A percentile compares a stretch with the other conserved stretches of the same genome.
These are phyloP conservation scores for Gonioctena quinquepunctata DNA, from an alignment of 1,140 invertebrate species.

Conservation along the genomic window DNA sequence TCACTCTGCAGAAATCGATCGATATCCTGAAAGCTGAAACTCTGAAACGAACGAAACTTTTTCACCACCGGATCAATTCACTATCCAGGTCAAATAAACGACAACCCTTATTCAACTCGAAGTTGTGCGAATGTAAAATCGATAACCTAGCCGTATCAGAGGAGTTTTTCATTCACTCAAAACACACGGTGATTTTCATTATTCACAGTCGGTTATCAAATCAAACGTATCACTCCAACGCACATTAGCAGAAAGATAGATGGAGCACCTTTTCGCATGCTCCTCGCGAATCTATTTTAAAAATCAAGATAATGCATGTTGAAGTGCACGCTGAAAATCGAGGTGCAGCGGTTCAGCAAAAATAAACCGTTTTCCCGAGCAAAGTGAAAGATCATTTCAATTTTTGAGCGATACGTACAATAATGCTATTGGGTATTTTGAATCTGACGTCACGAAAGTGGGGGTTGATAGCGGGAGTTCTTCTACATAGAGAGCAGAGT, in stretches of 20 bases:
- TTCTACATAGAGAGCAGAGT: conserved; percentile 39
- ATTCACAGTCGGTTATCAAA: neutral
- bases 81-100: neutral
- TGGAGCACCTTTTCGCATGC: neutral
- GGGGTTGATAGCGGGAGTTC: conserved; percentile 42
- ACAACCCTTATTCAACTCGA: neutral
- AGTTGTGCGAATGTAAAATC: neutral
- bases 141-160: neutral
- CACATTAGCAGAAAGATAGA: neutral
- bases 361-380: conserved; percentile 5
- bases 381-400: conserved; percentile 9
- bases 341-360: neutral
- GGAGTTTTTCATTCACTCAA: neutral
- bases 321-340: neutral
- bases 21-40: neutral
- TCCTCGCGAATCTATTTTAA: neutral
- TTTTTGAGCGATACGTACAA: conserved; percentile 32
- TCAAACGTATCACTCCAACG: neutral
- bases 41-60: neutral
- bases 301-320: neutral
- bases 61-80: neutral
- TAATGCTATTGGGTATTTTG: conserved; percentile 42
- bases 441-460: conserved; percentile 43
- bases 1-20: no score
- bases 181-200: neutral